Base-by-base conservation (phyloP, 2,113 vertebrate species). In the Halichoerus grypus region DNA sequence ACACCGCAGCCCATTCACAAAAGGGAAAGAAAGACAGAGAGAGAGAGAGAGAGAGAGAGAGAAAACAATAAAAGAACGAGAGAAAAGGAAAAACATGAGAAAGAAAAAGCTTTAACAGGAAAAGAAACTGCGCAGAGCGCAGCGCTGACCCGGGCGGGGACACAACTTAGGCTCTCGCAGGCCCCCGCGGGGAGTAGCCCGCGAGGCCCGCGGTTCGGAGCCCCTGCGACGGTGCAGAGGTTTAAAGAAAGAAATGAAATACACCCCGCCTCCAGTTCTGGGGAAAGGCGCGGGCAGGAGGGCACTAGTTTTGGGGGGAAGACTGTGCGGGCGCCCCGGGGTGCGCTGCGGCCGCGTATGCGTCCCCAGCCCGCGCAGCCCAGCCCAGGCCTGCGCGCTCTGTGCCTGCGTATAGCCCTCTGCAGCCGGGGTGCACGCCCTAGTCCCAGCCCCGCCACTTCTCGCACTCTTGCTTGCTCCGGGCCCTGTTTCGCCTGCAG, bases 1-100 rank as follows among this genome's bases (percentile, higher is more conserved):
- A 98, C 98, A 94, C 98, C 98, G 97, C 98, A 95, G 98, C 97
- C 98, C 98, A 98, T 98, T 99, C 99, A 99, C 98, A 98, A 99
- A 99, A 98, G 97, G 92, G 88, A 21, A 87, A 98, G 79, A 88
- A 86, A 97, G 94, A 91, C 36, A 85, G 71, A 96, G 86, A 92
- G 77, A 71, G 7, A 36, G 80, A 59, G n/a, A 39, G n/a, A 63
- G 51, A 28, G 22, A 24, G n/a, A n/a, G 67, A 39, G 33, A 39
- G 10, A 89, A 39, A 77, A 53, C 89, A 95, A 96, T 92, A 93
- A 97, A 96, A 94, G 87, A 95, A 97, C 21, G 91, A 93, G 49
- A 92, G 83, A 83, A 97, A 96, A 80, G 88, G 74, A 61, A 46
- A 88, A 72, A 71, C 85, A 39, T 0, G 69, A 49, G 53, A 81